Evolutionary conservation across 1,140 invertebrate species (phyloP), one percentile per base, ranked within the genome.

Genomic region (Drosophila watanabei): DNA sequence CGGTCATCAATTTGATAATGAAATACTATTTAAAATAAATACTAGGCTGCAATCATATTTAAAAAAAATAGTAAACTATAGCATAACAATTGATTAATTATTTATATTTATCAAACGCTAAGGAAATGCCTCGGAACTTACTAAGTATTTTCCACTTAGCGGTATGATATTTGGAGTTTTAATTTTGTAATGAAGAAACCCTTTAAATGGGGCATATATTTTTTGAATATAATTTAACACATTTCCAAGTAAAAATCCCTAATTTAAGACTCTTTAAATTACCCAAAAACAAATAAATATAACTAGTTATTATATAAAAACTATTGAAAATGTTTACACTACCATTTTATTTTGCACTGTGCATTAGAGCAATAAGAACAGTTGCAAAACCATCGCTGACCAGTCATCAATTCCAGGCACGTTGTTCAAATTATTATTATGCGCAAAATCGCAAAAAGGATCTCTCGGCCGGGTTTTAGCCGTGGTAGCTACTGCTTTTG

Each of bases 381-480:
- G 69, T 68, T 28, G 75, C 76, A 68, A 65, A 65, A 75, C 75
- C 60, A 75, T 52, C 70, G 68, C 61, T 82, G 85, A 70, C 85
- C 85, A 85, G 78, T 84, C 88, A 87, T 71, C 80, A 84, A 91
- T 91, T 87, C 88, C 59, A 69, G 71, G 83, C 88, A 91, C 88
- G 88, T 91, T 76, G 77, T 65, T 83, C 88, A 91, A 91, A 91
- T 91, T 91, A 91, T 91, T 91, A 91, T 91, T 91, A 91, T 91
- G 88, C 88, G 88, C 70, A 82, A 91, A 91, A 84, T 91, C 83
- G 88, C 88, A 90, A 90, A 57, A 90, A 89, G 86, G 86, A 90
- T 90, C 86, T 86, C 69, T 49, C 66, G 37, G 37, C n/a, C 28
- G 35, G 57, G 46, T 39, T 33, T 33, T 33, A 49, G 35, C 51